phyloP scores from a whole-genome alignment of 64 coral and sea anemone species.

The Montipora capricornis region DNA sequence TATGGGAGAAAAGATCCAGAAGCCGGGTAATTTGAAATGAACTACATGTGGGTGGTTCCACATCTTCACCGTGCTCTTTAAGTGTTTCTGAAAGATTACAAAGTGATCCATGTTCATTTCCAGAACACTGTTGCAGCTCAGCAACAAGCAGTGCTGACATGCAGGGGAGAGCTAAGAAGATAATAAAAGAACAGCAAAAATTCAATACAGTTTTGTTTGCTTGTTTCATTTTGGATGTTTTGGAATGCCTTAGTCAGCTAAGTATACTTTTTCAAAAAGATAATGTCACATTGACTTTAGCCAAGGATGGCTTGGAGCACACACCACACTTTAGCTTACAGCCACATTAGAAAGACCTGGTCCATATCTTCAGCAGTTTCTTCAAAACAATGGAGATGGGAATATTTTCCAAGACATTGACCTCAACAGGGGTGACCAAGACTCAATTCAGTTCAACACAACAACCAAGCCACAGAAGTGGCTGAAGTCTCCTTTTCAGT shows the following conservation, averaged over 20 bases:
- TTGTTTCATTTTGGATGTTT: conserved; percentile 24
- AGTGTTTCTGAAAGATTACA: conserved; percentile 43
- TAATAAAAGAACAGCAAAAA: conserved; percentile 20
- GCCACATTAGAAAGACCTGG: neutral
- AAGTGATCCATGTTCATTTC: conserved; percentile 27
- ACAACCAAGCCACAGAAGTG: neutral
- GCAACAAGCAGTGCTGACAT: conserved; percentile 8
- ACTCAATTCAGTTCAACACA: neutral
- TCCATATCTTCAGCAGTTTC: neutral
- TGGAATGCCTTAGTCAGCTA: conserved; percentile 9
- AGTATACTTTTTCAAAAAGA: conserved; percentile 2
- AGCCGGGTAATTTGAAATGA: conserved; percentile 34
- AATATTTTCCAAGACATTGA: neutral
- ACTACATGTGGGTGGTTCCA: conserved; percentile 27
- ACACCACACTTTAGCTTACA: neutral
- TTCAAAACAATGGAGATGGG: neutral
- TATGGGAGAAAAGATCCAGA: conserved; percentile 41
- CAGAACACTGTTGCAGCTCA: conserved; percentile 26
- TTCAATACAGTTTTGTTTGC: conserved; percentile 33
- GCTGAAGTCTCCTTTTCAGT: neutral
- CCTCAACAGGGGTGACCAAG: neutral
- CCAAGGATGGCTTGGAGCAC: neutral
- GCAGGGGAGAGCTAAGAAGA: conserved; percentile 13
- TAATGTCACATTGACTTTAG: neutral
- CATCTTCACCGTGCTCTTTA: conserved; percentile 33